These are phyloP conservation scores for Argentina silus DNA, from an alignment of 2,797 vertebrate genomes.

Conservation along the genomic window DNA sequence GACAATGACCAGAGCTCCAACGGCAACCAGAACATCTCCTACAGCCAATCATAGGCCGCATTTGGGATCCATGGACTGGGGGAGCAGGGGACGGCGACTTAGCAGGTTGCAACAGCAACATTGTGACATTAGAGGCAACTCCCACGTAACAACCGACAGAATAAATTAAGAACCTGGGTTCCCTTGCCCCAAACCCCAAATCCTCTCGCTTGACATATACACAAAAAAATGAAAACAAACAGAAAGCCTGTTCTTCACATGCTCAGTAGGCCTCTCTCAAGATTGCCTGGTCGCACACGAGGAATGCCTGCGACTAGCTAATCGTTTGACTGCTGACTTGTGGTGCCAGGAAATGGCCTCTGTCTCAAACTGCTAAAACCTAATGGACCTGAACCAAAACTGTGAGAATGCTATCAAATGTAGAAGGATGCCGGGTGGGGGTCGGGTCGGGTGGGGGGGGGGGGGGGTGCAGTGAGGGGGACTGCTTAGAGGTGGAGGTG, in stretches of 20 bases:
- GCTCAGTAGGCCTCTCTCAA: no score
- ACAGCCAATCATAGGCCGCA: conserved; percentile 90
- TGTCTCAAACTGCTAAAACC: conserved; percentile 11
- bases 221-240: no score
- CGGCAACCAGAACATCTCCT: conserved; percentile 97
- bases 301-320: background rate
- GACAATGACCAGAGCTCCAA: conserved; percentile 99
- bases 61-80: conserved; percentile 21
- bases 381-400: conserved; percentile 3
- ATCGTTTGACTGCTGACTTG: background rate
- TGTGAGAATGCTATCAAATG: background rate
- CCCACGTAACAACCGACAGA: background rate
- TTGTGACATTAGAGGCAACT: background rate
- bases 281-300: background rate
- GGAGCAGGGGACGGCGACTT: conserved; percentile 15
- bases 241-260: no score
- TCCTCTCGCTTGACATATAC: background rate
- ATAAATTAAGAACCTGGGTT: background rate
- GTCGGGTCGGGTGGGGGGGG: background rate
- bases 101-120: background rate
- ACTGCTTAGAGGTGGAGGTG: background rate
- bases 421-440: background rate
- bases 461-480: background rate
- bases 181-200: background rate
- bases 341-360: conserved; percentile 23